Base-by-base conservation (phyloP, 2,888 invertebrate genomes). In the Trypoxylon attenuatum region DNA sequence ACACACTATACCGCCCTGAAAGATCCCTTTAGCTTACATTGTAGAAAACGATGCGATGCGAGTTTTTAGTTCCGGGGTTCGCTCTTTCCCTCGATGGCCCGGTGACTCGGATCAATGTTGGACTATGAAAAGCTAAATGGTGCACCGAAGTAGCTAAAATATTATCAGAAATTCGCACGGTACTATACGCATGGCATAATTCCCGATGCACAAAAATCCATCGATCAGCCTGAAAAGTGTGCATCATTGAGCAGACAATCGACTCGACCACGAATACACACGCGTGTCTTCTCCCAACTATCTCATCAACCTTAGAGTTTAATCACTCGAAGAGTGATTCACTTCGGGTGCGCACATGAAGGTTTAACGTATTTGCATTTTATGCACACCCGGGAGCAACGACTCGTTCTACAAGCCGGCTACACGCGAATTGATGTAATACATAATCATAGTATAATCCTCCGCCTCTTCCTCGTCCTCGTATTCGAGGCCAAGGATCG, bases 1-100 rank as follows among this genome's bases (percentile, higher is more conserved):
- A 63, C 58, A 42, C 54, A n/a, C 38, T 39, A 33, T 47, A 51
- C 38, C n/a, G n/a, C 50, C 57, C 33, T 10, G 47, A 66, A 51
- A 63, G 63, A 38, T n/a, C 53, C 57, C 54, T 58, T 57, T 41
- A 55, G 50, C 62, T 66, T 54, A 63, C 42, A 63, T 57, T 51
- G 62, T 41, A 47, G 57, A 63, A 38, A n/a, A n/a, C n/a, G n/a
- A n/a, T n/a, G n/a, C 57, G 27, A 27, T 43, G 45, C 27, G 57
- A 66, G 29, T 67, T 67, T 51, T 47, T 49, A 45, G 61, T 41
- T 46, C 50, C 33, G 42, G 50, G 47, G 45, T 29, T 53, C 27
- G 50, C 45, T 57, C 62, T 53, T 42, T 53, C 29, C 57, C 39
- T 62, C 57, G 33, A 38, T 57, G 53, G 29, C 27, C 42, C 50